Conservation (phyloP, 64 coral and sea anemone species). For the Platygyra sinensis region DNA sequence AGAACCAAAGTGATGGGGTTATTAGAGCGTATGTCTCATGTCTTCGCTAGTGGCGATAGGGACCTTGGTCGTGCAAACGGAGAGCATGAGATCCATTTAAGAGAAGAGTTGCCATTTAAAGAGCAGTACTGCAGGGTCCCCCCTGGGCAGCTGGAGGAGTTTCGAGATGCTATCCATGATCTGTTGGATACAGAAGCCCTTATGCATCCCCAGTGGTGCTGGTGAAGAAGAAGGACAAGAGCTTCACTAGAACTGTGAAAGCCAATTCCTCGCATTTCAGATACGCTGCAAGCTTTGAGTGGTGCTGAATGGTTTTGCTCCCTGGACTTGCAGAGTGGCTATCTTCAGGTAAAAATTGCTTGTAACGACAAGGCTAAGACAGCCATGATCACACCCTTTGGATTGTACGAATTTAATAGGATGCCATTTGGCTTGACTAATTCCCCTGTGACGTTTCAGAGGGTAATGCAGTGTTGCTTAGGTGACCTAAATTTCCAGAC, state of each 20-base stretch:
- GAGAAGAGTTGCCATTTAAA: conserved; percentile 56
- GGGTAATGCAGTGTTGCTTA: conserved; percentile 35
- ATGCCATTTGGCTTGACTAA: conserved; percentile 55
- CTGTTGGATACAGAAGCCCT: conserved; percentile 42
- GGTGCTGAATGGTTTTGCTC: too few species aligned
- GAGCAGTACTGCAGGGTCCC: conserved; percentile 32
- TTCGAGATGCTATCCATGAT: too few species aligned
- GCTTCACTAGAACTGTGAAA: conserved; percentile 34
- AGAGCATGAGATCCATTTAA: conserved; percentile 55
- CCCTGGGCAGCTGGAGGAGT: conserved; percentile 59
- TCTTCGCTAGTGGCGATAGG: conserved; percentile 17
- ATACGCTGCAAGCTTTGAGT: conserved; percentile 45
- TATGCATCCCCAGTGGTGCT: too few species aligned
- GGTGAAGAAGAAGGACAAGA: conserved; percentile 56
- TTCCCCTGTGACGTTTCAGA: conserved; percentile 14
- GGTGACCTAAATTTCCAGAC: conserved; percentile 34
- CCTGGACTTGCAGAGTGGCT: too few species aligned
- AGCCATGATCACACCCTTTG: conserved; percentile 44
- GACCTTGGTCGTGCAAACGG: conserved; percentile 40
- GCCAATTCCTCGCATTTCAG: conserved; percentile 42
- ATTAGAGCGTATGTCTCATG: conserved; percentile 33
- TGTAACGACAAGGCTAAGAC: too few species aligned
- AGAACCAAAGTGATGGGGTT: conserved; percentile 34
- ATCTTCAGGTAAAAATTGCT: too few species aligned
- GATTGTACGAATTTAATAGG: conserved; percentile 37